Base-by-base conservation (phyloP, 2,113 vertebrate genomes). In the Mastomys natalensis region DNA sequence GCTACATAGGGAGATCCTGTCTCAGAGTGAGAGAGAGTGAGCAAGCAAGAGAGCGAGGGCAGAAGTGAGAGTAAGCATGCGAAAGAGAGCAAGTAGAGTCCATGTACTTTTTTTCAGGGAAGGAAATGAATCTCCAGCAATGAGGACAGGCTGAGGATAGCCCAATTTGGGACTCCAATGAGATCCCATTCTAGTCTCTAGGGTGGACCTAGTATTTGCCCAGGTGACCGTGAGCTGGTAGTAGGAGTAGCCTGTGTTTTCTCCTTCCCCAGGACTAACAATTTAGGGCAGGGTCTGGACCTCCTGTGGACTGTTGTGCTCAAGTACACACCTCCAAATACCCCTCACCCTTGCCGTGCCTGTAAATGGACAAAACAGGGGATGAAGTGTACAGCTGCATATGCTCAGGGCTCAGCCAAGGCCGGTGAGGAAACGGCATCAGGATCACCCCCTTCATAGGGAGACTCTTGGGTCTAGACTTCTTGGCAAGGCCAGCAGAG, bases 401-500 rank as follows among this genome's bases (percentile, higher is more conserved):
- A 22, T 15, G 80, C 72, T 8, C 21, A 45, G 51, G 68, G 43
- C 70, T 48, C 70, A 51, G 95, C 82, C 34, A 29, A 2, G 66
- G 74, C 31, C 7, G 17, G 15, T 85, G 58, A 97, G 96, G 96
- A 97, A 98, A 95, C 19, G 4, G 55, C 1, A 80, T 90, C 81
- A 10, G 96, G 81, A 93, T 66, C 43, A 58, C 89, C 94, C 72
- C 94, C 93, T 97, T 95, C 73, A 4, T 45, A 4, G 95, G 95
- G 91, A 97, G 95, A 89, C 93, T n/a, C 95, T 96, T 22, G 84
- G 95, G 97, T 98, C 97, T 98, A 98, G 97, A 97, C 97, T 11
- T 95, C 94, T 98, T 98, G 97, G 97, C 97, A 97, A 70, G 92
- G 80, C 86, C 51, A 2, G 58, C 82, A 12, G 87, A 93, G 93